A percentile compares a stretch with the other conserved stretches of the same genome.
Evolutionary conservation across 2,113 vertebrate genomes (phyloP).

Genomic region (Gadus chalcogrammus): DNA sequence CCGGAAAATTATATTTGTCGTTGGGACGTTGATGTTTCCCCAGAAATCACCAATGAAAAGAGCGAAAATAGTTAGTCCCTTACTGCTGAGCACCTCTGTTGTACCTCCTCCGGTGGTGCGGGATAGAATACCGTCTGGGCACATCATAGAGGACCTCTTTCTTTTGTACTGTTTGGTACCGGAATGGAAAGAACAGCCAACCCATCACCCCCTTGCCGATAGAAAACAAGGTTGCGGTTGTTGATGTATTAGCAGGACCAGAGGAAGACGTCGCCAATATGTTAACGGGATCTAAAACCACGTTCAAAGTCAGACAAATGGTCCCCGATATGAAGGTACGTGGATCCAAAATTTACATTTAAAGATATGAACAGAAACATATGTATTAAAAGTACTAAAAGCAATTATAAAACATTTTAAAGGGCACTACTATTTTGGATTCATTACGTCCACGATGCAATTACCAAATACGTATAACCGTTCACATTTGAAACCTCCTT

Average conservation of each 20-base stretch:
- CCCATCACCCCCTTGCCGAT: not conserved
- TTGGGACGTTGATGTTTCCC: constrained; percentile 20
- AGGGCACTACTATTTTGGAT: too few relatives aligned
- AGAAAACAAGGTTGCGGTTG: not conserved
- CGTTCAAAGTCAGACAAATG: constrained; percentile 80
- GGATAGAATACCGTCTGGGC: constrained; percentile 4
- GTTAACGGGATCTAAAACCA: constrained; percentile 77
- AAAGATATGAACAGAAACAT: not conserved
- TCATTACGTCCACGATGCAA: too few relatives aligned
- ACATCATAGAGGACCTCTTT: not conserved
- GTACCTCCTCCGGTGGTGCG: constrained; percentile 30
- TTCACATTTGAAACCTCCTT: too few relatives aligned
- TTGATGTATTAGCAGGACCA: not conserved
- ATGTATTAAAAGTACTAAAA: not conserved
- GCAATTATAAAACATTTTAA: not conserved
- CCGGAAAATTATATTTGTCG: not conserved
- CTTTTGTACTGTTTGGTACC: not conserved
- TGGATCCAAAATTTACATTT: not conserved
- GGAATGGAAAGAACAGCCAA: constrained; percentile 13
- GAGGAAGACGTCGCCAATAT: constrained; percentile 40
- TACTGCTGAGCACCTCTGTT: constrained; percentile 31
- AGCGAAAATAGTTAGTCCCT: constrained; percentile 28
- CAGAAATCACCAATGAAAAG: constrained; percentile 35
- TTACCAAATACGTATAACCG: too few relatives aligned
- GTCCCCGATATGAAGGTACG: constrained; percentile 75